Evolutionary conservation across 2,797 vertebrate species (phyloP).

Genomic region (Urophycis tenuis): DNA sequence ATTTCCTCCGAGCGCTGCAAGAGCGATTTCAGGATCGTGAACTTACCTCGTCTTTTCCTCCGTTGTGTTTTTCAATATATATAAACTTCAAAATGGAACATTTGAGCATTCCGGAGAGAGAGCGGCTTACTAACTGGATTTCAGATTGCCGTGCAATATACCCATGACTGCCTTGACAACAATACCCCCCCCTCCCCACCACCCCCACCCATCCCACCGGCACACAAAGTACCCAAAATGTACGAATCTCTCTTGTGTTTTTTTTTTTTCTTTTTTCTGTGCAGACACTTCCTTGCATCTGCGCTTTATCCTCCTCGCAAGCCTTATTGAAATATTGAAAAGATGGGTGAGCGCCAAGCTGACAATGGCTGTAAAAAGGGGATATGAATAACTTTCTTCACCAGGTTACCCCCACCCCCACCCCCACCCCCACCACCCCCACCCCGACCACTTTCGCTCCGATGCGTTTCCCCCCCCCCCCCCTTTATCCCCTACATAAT

Average conservation of each 20-base stretch:
- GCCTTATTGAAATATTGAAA: conserved; percentile 68
- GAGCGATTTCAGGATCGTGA: not conserved
- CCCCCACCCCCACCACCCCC: too few species aligned
- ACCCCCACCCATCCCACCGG: too few species aligned
- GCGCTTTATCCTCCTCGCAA: conserved; percentile 43
- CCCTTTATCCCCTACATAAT: conserved; percentile 50
- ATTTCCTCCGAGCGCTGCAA: not conserved
- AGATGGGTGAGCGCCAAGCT: conserved; percentile 58
- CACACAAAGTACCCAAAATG: conserved; percentile 34
- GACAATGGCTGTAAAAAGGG: conserved; percentile 62
- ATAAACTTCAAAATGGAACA: not conserved
- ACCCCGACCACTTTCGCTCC: not conserved
- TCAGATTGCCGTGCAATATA: conserved; percentile 19
- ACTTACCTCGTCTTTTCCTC: not conserved
- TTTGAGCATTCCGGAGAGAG: not conserved
- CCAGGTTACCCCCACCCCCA: not conserved
- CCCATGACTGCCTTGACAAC: not conserved
- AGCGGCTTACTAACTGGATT: conserved; percentile 31
- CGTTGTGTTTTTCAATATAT: not conserved
- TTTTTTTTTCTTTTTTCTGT: too few species aligned
- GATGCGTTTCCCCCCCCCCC: conserved; percentile 30
- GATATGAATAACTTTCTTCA: conserved; percentile 56
- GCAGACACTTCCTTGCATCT: conserved; percentile 31
- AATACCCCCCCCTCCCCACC: not conserved
- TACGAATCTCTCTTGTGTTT: conserved; percentile 23